A percentile compares a stretch with the other conserved stretches of the same genome.
Conservation (phyloP, 2,113 vertebrate genomes). For the Thamnaconus septentrionalis region DNA sequence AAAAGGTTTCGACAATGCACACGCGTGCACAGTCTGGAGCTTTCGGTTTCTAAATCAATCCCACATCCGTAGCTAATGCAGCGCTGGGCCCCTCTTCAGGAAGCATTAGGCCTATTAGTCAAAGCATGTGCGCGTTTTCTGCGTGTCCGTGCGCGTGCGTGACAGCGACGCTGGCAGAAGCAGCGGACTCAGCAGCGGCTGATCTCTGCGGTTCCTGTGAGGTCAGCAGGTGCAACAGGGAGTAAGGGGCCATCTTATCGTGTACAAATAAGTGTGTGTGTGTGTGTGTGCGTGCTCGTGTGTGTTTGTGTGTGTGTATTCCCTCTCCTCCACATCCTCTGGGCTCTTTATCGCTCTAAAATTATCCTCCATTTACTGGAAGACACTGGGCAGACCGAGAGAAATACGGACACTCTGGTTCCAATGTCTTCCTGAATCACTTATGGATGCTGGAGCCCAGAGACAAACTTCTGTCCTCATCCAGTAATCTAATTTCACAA, state of each 20-base stretch:
- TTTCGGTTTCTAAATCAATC: constrained; percentile 79
- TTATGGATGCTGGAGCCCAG: constrained; percentile 36
- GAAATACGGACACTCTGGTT: constrained; percentile 59
- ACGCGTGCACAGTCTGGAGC: constrained; percentile 54
- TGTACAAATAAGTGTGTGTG: constrained; percentile 25
- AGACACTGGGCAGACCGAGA: constrained; percentile 54
- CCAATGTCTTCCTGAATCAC: constrained; percentile 66
- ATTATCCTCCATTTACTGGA: constrained; percentile 76
- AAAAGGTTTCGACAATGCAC: constrained; percentile 11
- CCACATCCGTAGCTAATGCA: constrained; percentile 78
- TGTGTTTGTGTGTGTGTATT: constrained; percentile 23
- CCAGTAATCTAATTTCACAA: constrained; percentile 32
- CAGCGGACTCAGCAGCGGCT: constrained; percentile 70
- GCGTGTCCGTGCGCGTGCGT: constrained; percentile 30
- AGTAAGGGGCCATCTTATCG: constrained; percentile 65
- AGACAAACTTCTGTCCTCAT: constrained; percentile 34
- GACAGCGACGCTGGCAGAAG: constrained; percentile 41
- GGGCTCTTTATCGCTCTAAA: constrained; percentile 74
- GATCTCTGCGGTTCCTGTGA: constrained; percentile 70
- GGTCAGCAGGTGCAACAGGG: constrained; percentile 74
- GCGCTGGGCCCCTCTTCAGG: constrained; percentile 74
- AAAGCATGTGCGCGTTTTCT: constrained; percentile 67
- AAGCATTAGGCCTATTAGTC: constrained; percentile 79
- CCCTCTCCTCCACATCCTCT: constrained; percentile 59
- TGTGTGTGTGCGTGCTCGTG: constrained; percentile 33